phyloP scores from a whole-genome alignment of 2,888 invertebrate genomes.

The Volucella zonaria region DNA sequence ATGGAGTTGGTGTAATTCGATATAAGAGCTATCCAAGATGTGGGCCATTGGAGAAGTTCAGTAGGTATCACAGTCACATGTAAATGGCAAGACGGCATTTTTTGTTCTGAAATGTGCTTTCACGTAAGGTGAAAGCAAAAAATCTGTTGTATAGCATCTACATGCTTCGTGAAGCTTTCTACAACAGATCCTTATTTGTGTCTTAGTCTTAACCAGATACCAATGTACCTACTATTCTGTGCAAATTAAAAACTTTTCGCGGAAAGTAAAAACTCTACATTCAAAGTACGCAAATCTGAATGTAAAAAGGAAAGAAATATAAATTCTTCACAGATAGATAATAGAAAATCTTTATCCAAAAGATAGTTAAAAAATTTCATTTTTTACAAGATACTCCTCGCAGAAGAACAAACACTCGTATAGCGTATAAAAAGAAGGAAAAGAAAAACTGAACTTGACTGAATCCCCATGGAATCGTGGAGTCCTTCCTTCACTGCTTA shows the following conservation, averaged over 20 bases:
- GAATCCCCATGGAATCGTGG: background rate
- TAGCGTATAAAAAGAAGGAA: conserved; percentile 4
- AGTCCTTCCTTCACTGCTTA: conserved; percentile 41
- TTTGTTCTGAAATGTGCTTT: background rate
- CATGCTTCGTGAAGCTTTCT: conserved; percentile 26
- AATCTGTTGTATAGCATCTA: background rate
- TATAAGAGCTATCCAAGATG: too few relatives aligned
- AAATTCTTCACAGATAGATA: conserved; percentile 29
- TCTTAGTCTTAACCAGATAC: conserved; percentile 8
- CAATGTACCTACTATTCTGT: conserved; percentile 26
- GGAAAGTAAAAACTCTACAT: conserved; percentile 35
- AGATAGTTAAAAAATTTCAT: conserved; percentile 4
- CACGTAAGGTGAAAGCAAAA: background rate
- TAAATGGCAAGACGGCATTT: too few relatives aligned
- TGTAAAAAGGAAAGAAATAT: conserved; percentile 4
- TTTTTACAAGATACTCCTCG: conserved; percentile 4
- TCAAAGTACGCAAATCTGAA: conserved; percentile 23
- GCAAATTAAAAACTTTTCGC: conserved; percentile 65
- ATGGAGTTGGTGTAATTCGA: too few relatives aligned
- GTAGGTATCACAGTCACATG: too few relatives aligned
- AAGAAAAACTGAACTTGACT: background rate
- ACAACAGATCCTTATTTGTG: conserved; percentile 32
- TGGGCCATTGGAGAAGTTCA: too few relatives aligned
- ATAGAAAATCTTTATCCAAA: conserved; percentile 37
- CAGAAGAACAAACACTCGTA: background rate